Evolutionary conservation across 2,888 invertebrate genomes (phyloP), one percentile per base, ranked within the genome.

Genomic region (Hyposoter didymator): DNA sequence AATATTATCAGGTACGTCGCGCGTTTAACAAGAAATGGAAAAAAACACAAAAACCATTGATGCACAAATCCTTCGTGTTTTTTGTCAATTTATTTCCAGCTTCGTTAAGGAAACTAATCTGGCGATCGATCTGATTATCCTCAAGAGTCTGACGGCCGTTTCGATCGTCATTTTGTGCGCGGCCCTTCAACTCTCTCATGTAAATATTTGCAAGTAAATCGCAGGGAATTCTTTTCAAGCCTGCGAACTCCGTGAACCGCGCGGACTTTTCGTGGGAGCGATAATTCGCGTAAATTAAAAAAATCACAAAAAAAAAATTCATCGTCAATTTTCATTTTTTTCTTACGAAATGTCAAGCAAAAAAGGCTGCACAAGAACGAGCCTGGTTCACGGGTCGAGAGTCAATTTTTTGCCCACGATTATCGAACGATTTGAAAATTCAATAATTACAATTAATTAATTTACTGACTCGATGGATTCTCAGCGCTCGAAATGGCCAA

Each of bases 1-100:
- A 62, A 79, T 12, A 59, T 91, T 17, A 89, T 89, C 72, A 82
- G 84, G 92, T 91, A 82, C 80, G 69, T 12, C 80, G n/a, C n/a
- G n/a, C n/a, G 62, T 14, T 1, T 14, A 59, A 0, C 55, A 39
- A 39, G 0, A 2, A 39, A n/a, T 17, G 0, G 0, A 52, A 19
- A 35, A 39, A 52, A 35, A n/a, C 2, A 45, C n/a, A 10, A n/a
- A 7, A 10, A 28, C 28, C 1, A 28, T 28, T 28, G 2, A 28
- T 28, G 28, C 28, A 28, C 28, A 28, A 35, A 17, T 14, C 14
- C 62, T 19, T 22, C 5, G n/a, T 8, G 17, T 10, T 55, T 19
- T 14, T 39, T 7, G 35, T 32, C 1, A 49, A 28, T 43, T 32
- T 19, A 59, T 52, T 45, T 22, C 28, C 19, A 89, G 89, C 28